Percentiles rank a stretch among this genome's conserved stretches.
These are phyloP conservation scores for Sebastes itinus DNA, from an alignment of 2,797 vertebrate genomes.

Conservation along the genomic window DNA sequence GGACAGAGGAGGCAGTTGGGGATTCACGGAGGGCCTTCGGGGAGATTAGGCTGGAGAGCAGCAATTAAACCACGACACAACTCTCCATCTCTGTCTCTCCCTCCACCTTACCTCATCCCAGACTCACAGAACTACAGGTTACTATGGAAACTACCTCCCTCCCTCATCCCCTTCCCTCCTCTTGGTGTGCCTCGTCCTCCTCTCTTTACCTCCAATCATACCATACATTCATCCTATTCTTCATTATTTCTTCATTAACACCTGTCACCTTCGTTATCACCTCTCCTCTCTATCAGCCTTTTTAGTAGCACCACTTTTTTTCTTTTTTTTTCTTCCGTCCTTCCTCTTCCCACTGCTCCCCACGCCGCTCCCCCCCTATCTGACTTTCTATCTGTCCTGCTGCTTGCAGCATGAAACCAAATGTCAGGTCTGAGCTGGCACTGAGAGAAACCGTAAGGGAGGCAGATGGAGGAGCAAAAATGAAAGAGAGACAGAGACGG, in stretches of 20 bases:
- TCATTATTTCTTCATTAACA: slow-evolving; percentile 26
- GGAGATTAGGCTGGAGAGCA: slow-evolving; percentile 54
- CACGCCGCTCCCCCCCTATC: slow-evolving; percentile 1
- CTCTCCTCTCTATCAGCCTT: neutral
- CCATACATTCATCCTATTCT: neutral
- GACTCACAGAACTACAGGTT: slow-evolving; percentile 57
- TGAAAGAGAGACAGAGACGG: neutral
- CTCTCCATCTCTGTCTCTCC: slow-evolving; percentile 36
- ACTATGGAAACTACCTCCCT: slow-evolving; percentile 65
- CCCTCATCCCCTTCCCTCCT: slow-evolving; percentile 10
- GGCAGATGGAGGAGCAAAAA: slow-evolving; percentile 7
- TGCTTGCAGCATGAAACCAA: slow-evolving; percentile 44
- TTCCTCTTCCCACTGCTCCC: neutral
- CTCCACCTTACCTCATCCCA: slow-evolving; percentile 30
- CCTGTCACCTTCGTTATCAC: neutral
- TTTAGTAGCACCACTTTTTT: neutral
- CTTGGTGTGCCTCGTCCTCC: slow-evolving; percentile 4
- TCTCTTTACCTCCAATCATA: slow-evolving; percentile 6
- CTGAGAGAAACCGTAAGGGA: slow-evolving; percentile 6
- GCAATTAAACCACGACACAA: slow-evolving; percentile 56
- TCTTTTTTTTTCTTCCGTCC: neutral
- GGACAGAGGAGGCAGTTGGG: slow-evolving; percentile 21
- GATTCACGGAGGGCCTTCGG: slow-evolving; percentile 36
- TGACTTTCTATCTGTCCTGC: slow-evolving; percentile 27
- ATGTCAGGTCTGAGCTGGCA: slow-evolving; percentile 49